Base-by-base conservation (phyloP, 2,888 invertebrate species). In the Drosophila infuscata region DNA sequence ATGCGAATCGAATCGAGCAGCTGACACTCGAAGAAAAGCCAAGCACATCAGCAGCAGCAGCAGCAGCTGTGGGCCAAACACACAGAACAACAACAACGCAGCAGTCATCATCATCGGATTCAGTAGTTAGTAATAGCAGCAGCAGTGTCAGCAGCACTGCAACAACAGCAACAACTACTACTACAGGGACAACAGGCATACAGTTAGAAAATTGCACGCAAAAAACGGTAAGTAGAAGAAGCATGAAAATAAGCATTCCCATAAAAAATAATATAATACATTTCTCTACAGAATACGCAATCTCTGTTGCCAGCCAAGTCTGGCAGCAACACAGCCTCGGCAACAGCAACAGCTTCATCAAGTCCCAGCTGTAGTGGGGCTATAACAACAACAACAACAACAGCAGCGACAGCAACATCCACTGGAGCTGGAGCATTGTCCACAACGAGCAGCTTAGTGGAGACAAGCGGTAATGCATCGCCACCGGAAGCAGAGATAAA, bases 1-100 rank as follows among this genome's bases (percentile, higher is more conserved):
- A 96, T 91, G 96, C 96, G 89, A 95, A 96, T 85, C 94, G 95
- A 72, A 94, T 96, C 87, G 95, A 95, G 85, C 94, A 94, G 76
- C 94, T 95, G 78, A 94, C 94, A 81, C 90, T 89, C 79, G 92
- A 92, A 76, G 92, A 92, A 70, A 91, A 86, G 38, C 85, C 82
- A 57, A 80, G 78, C 65, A 85, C 85, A 69, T 82, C 88, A 41
- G 78, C 83, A 67, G 83, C 82, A 77, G 76, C 83, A 70, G 76
- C 83, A 70, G 76, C 78, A 66, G 72, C 78, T 53, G 79, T 71
- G 58, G 68, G 79, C 49, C 74, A 84, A 68, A 25, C 73, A 60
- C 64, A 77, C 32, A 65, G 63, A 74, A 59, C 74, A 61, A 70
- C 70, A 71, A 60, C 76, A 60, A 74, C 75, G 12, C 81, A 80